Evolutionary conservation across 2,113 vertebrate species (phyloP).

Genomic region (Paradisaea rubra): DNA sequence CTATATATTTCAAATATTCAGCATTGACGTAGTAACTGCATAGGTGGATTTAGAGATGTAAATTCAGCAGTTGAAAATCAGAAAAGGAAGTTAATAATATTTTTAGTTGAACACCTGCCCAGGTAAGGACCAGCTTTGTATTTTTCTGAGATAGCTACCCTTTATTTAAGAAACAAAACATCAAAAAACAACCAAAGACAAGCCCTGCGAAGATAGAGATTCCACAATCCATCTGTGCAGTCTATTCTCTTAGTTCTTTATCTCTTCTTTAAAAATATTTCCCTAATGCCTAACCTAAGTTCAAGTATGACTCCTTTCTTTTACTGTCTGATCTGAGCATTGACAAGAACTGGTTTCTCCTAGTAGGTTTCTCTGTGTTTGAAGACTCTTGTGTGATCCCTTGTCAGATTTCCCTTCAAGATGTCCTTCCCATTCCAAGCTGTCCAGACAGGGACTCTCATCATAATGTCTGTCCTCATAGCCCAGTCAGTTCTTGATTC

Average conservation of each 20-base stretch:
- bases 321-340: not conserved
- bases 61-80: not conserved
- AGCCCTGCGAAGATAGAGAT: not conserved
- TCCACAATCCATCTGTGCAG: not conserved
- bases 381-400: not conserved
- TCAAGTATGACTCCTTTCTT: not conserved
- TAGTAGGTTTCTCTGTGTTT: not conserved
- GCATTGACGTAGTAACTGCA: not conserved
- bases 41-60: not conserved
- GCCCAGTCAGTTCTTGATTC: not conserved
- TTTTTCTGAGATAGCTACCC: not conserved
- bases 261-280: not conserved
- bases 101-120: not conserved
- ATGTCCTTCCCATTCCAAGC: not conserved
- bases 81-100: not conserved
- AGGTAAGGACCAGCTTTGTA: not conserved
- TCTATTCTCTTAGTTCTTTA: not conserved
- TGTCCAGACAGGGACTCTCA: not conserved
- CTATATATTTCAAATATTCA: not conserved
- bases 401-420: not conserved
- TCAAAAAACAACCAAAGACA: not conserved
- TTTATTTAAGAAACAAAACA: not conserved
- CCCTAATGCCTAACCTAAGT: not conserved
- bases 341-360: not conserved
- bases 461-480: not conserved